Percentiles rank a stretch among this genome's conserved stretches.
phyloP scores from a whole-genome alignment of 2,888 invertebrate genomes.

The Aelia acuminata region DNA sequence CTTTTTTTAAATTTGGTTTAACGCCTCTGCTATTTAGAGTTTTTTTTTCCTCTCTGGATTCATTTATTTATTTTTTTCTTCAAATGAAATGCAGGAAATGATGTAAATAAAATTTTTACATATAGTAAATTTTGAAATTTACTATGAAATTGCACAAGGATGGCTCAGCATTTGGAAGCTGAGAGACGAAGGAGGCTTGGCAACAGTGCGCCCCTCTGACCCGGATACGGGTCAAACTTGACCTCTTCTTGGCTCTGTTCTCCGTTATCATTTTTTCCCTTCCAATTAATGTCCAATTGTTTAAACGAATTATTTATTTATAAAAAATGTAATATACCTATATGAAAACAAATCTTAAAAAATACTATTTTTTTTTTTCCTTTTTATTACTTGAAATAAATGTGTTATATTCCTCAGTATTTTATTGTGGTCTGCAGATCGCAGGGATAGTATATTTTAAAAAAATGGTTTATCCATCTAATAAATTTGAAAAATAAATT shows the following conservation, averaged over 20 bases:
- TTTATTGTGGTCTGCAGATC: background rate
- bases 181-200: background rate
- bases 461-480: too few species aligned
- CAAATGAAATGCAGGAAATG: too few species aligned
- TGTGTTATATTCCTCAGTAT: background rate
- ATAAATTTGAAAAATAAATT: too few species aligned
- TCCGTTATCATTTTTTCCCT: background rate
- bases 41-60: too few species aligned
- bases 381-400: background rate
- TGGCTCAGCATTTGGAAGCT: background rate
- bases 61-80: too few species aligned
- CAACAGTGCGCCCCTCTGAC: conserved; percentile 32
- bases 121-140: background rate
- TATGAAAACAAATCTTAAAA: too few species aligned
- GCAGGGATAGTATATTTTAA: too few species aligned
- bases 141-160: background rate
- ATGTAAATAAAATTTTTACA: background rate
- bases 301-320: background rate
- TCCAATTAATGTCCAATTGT: background rate
- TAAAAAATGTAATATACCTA: too few species aligned
- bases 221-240: conserved; percentile 38
- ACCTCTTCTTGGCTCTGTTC: background rate
- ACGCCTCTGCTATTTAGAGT: too few species aligned
- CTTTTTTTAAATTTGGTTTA: too few species aligned
- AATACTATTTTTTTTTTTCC: too few species aligned